Conservation (phyloP, 2,113 vertebrate species). For the Tragelaphus scriptus region DNA sequence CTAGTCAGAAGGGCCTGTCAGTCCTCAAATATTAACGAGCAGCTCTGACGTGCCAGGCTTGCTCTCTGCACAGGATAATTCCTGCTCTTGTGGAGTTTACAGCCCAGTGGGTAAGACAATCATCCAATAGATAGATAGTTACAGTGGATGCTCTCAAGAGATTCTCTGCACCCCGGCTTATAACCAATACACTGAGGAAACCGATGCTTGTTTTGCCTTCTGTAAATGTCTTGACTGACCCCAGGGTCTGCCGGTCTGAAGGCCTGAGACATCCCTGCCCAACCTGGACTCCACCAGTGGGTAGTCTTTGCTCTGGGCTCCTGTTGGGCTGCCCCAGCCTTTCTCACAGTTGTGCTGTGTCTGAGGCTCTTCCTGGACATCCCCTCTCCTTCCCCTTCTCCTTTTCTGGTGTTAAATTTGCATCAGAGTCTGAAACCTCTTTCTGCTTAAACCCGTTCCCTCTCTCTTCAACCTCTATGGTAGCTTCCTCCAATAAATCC, state of each 20-base stretch:
- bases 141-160: neutral
- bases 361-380: neutral
- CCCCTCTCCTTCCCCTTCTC: neutral
- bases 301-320: neutral
- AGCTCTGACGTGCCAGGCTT: neutral
- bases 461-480: neutral
- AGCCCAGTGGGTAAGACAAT: neutral
- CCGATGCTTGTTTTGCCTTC: neutral
- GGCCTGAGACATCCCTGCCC: neutral
- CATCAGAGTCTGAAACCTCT: neutral
- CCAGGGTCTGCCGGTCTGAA: accelerated
- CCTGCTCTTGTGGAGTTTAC: neutral
- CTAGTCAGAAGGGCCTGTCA: neutral
- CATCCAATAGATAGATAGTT: neutral
- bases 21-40: neutral
- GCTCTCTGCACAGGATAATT: neutral
- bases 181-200: neutral
- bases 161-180: neutral
- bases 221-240: neutral
- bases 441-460: too few species aligned
- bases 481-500: neutral
- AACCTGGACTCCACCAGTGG: neutral
- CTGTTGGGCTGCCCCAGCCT: neutral
- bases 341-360: neutral
- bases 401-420: neutral